Evolutionary conservation across 2,888 invertebrate species (phyloP), one percentile per base, ranked within the genome.

Genomic region (Philaethria dido): DNA sequence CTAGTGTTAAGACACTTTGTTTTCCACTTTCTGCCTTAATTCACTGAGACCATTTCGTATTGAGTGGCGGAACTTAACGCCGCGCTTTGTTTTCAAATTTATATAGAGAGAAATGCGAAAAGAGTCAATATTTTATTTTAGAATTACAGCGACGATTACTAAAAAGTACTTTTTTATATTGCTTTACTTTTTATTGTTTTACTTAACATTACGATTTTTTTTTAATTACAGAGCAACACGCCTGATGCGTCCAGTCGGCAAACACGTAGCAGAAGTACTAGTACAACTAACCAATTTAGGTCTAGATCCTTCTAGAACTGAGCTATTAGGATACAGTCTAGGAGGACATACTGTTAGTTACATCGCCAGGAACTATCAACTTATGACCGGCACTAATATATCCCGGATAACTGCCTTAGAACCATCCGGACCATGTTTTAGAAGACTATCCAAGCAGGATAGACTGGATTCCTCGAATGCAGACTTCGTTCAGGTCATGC

Each of bases 161-260:
- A n/a, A 25, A 25, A 25, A 4, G 5, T 25, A 25, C 25, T 25
- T 25, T 4, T 25, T 4, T 25, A 25, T 25, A 25, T 5, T 25
- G n/a, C n/a, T n/a, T n/a, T n/a, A n/a, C 29, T 29, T 4, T 8
- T 1, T 33, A 6, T 13, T 39, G 13, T 39, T 39, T 39, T 13
- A 4, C 1, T 47, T 25, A 50, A 50, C 2, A 6, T n/a, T 50
- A n/a, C 0, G 3, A 25, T 25, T 29, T 36, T 20, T 39, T 62
- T n/a, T 14, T 25, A 45, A 69, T 80, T 77, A n/a, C 83, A 89
- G 89, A 73, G 88, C 92, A 4, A 78, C 84, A 6, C 85, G 92
- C n/a, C 81, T 92, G 9, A 91, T 91, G 89, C 84, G 89, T 11
- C 89, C 92, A n/a, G 88, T 92, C 0, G 92, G 92, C 13, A 86